phyloP scores from a whole-genome alignment of 2,797 vertebrate genomes.

The Knipowitschia caucasica region DNA sequence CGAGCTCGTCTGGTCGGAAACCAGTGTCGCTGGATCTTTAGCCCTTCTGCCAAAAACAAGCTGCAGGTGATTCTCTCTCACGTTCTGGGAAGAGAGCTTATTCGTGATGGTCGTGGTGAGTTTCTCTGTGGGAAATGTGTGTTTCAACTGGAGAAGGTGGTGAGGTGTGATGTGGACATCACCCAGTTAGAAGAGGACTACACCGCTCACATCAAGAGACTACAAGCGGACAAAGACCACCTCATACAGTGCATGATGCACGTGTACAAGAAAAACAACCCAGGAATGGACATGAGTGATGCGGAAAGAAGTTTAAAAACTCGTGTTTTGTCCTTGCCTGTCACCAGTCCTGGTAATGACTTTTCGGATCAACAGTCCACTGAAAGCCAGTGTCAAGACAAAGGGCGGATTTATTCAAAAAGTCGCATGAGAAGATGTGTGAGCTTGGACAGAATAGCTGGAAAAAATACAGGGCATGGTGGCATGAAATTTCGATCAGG shows the following conservation, averaged over 20 bases:
- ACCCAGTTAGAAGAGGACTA: conserved; percentile 64
- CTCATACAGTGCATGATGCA: conserved; percentile 68
- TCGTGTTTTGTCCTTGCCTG: conserved; percentile 13
- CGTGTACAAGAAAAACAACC: conserved; percentile 73
- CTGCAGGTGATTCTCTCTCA: conserved; percentile 74
- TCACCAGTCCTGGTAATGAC: conserved; percentile 46
- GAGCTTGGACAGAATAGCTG: conserved; percentile 61
- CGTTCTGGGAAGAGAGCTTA: conserved; percentile 68
- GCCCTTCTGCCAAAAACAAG: conserved; percentile 61
- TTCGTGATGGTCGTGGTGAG: conserved; percentile 70
- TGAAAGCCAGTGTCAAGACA: conserved; percentile 36
- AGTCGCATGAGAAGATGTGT: conserved; percentile 61
- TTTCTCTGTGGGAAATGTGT: conserved; percentile 79
- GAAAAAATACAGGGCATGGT: conserved; percentile 37
- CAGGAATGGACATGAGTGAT: not conserved
- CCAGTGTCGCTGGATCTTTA: conserved; percentile 80
- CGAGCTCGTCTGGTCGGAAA: conserved; percentile 61
- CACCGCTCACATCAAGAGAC: conserved; percentile 53
- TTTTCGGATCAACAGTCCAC: conserved; percentile 14
- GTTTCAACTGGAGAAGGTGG: conserved; percentile 73
- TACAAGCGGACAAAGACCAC: conserved; percentile 69
- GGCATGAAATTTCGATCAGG: conserved; percentile 33
- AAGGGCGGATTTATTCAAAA: conserved; percentile 6
- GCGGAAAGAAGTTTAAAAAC: conserved; percentile 27
- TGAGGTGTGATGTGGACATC: conserved; percentile 67